A percentile compares a stretch with the other conserved stretches of the same genome.
These are phyloP conservation scores for Cydia amplana DNA, from an alignment of 1,140 invertebrate genomes.

Conservation along the genomic window DNA sequence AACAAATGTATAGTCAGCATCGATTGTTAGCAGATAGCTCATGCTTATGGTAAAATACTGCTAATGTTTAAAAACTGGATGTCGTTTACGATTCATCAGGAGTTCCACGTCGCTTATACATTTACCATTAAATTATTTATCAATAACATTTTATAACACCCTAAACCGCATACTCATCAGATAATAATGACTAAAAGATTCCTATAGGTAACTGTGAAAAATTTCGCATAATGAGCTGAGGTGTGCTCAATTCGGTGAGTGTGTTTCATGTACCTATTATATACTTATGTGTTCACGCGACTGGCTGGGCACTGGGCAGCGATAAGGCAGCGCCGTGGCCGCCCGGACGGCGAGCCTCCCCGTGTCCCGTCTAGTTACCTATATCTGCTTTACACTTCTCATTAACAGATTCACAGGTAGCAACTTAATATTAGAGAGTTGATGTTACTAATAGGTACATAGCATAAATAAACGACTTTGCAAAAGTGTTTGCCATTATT, in stretches of 20 bases:
- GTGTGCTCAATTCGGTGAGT: constrained; percentile 10
- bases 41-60: too few relatives aligned
- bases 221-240: not conserved
- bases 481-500: too few relatives aligned
- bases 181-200: too few relatives aligned
- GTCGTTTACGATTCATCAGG: too few relatives aligned
- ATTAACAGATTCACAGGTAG: not conserved
- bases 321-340: not conserved
- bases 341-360: not conserved
- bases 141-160: too few relatives aligned
- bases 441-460: not conserved
- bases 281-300: constrained; percentile 2
- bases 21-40: too few relatives aligned
- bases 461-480: not conserved
- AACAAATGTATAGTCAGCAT: too few relatives aligned
- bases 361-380: not conserved
- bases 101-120: too few relatives aligned
- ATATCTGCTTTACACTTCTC: not conserved
- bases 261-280: not conserved
- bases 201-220: not conserved
- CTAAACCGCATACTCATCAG: too few relatives aligned
- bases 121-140: too few relatives aligned
- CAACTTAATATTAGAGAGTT: not conserved
- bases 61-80: too few relatives aligned
- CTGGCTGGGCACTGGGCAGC: constrained; percentile 15